These are phyloP conservation scores for Thamnophis sirtalis DNA, from an alignment of 2,113 vertebrate species.

Conservation along the genomic window DNA sequence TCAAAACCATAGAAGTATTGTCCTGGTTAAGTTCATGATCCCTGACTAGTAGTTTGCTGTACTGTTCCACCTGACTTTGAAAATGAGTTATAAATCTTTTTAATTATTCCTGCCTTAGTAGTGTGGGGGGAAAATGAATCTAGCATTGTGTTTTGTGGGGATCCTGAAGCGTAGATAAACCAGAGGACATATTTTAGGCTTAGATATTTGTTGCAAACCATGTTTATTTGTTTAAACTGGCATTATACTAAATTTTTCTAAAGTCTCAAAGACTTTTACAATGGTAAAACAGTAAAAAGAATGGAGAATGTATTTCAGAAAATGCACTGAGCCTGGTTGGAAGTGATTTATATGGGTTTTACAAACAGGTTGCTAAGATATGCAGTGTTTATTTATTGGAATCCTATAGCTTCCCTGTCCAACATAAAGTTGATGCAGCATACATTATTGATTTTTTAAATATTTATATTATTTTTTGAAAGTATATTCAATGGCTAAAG, in stretches of 20 bases:
- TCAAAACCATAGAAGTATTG: slow-evolving; percentile 16
- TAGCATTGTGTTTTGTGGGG: not conserved
- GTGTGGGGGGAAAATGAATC: slow-evolving; percentile 28
- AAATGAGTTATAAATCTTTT: not conserved
- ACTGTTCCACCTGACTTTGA: not conserved
- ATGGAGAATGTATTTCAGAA: not conserved
- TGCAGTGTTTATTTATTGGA: not conserved
- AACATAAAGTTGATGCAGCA: not conserved
- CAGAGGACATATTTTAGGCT: not conserved
- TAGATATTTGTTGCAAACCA: slow-evolving; percentile 29
- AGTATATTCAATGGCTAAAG: not conserved
- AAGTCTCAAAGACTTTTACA: not conserved
- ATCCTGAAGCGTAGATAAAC: slow-evolving; percentile 2
- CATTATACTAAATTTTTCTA: not conserved
- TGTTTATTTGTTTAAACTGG: not conserved
- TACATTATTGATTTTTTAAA: not conserved
- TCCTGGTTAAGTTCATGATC: slow-evolving; percentile 36
- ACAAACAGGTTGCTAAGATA: not conserved
- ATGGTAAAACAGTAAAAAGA: not conserved
- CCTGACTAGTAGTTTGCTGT: not conserved
- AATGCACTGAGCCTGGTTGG: not conserved
- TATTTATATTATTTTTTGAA: not conserved
- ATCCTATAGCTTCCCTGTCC: not conserved
- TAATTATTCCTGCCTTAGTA: slow-evolving; percentile 15
- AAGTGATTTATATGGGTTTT: not conserved